Evolutionary conservation across 2,113 vertebrate genomes (phyloP).

Genomic region (Bufo gargarizans): DNA sequence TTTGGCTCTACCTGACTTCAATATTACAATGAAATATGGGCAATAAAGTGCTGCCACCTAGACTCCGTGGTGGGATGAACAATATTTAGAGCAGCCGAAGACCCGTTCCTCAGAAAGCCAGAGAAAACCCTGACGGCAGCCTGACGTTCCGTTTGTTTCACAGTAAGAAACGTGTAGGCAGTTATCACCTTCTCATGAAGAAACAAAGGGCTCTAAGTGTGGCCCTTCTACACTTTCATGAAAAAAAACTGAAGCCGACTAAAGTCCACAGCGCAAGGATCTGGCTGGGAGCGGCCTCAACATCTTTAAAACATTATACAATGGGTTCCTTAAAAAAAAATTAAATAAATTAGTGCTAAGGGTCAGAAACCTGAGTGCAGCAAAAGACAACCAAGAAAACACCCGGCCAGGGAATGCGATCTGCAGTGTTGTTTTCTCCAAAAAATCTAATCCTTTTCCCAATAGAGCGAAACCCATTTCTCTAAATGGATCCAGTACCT

Average conservation of each 20-base stretch:
- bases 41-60: neutral
- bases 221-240: constrained; percentile 91
- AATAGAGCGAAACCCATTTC: neutral
- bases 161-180: constrained; percentile 98
- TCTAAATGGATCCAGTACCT: constrained; percentile 34
- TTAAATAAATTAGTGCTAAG: constrained; percentile 32
- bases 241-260: constrained; percentile 86
- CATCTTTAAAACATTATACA: constrained; percentile 76
- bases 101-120: constrained; percentile 91
- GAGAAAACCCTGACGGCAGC: constrained; percentile 99
- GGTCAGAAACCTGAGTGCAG: constrained; percentile 53
- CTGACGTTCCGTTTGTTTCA: constrained; percentile 95
- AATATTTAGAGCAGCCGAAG: constrained; percentile 78
- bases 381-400: constrained; percentile 50
- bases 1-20: no score
- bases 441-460: constrained; percentile 5
- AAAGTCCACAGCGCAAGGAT: constrained; percentile 77
- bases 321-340: constrained; percentile 78
- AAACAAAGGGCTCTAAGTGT: constrained; percentile 81
- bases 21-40: neutral
- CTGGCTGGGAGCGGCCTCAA: constrained; percentile 73
- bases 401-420: constrained; percentile 21
- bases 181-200: constrained; percentile 98
- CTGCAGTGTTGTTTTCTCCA: constrained; percentile 5
- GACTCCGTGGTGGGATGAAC: neutral